Evolutionary conservation across 92 coral and sea anemone species (phyloP), one percentile per base, ranked within the genome.

Genomic region (Meandrina meandrites): DNA sequence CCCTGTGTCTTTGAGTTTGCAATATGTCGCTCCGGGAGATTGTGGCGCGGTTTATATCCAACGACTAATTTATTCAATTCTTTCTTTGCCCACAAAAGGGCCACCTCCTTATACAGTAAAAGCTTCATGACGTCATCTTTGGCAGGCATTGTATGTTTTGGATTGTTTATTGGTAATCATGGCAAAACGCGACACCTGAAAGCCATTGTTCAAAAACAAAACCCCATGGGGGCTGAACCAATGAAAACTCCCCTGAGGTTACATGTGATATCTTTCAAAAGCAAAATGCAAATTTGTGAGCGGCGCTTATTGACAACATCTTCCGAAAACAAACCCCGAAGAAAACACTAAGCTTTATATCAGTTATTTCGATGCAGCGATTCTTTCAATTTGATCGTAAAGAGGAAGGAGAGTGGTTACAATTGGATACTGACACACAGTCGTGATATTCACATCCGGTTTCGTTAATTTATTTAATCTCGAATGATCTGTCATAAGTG

Each of bases 151-250:
- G 15, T 21, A 31, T 70, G 74, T 82, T 70, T 76, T 51, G 50
- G 40, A 31, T 36, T 68, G 78, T 45, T 64, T 66, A 81, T 35
- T 60, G 45, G 76, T 45, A 22, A 51, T 78, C 58, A 79, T 79
- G 36, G 82, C 4, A 79, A 50, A 79, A 57, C 50, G 3, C 48
- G 67, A 82, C 86, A 82, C 86, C 78, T 69, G 86, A 72, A 50
- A 48, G 74, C 78, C 45, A 69, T 82, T 82, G 68, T 79, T 27
- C 47, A 15, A 27, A 28, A 27, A 79, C 70, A 57, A 79, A 79
- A 70, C 82, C 40, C 14, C 37, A 71, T 71, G 22, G 45, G n/a
- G 24, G n/a, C 47, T 71, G 22, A 35, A 31, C 76, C 76, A 71
- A 71, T 71, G 40, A 35, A 71, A 71, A 71, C 8, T 37, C 22